These are phyloP conservation scores for Melanotaenia maccullochi DNA, from an alignment of 2,797 vertebrate genomes.

Conservation along the genomic window DNA sequence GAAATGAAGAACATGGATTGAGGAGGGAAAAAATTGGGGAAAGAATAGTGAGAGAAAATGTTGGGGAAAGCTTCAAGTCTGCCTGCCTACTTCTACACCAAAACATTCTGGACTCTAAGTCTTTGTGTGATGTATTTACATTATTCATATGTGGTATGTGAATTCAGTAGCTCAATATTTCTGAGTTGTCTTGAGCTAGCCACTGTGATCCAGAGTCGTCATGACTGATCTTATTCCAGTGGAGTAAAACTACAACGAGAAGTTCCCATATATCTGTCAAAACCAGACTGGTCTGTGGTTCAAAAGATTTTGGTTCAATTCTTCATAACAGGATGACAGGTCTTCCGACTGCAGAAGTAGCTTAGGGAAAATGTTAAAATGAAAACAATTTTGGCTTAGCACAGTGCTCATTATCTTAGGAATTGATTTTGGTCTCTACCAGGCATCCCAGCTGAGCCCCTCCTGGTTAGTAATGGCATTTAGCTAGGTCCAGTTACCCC, in stretches of 20 bases:
- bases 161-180: conserved; percentile 40
- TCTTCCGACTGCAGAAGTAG: conserved; percentile 34
- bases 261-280: conserved; percentile 34
- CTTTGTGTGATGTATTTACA: conserved; percentile 34
- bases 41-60: conserved; percentile 31
- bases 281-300: conserved; percentile 12
- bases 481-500: conserved; percentile 57
- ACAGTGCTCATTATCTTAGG: conserved; percentile 3
- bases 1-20: conserved; percentile 26
- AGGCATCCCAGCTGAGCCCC: conserved; percentile 24
- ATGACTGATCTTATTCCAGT: conserved; percentile 51
- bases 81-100: conserved; percentile 44
- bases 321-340: conserved; percentile 35
- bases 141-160: conserved; percentile 56
- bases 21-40: conserved; percentile 6
- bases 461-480: conserved; percentile 51
- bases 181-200: conserved; percentile 43
- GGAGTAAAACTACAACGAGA: conserved; percentile 25
- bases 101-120: conserved; percentile 63
- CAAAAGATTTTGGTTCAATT: conserved; percentile 25
- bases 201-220: conserved; percentile 41
- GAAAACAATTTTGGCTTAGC: conserved; percentile 8
- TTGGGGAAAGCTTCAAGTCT: conserved; percentile 41
- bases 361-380: background rate
- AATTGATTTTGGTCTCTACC: conserved; percentile 4